Evolutionary conservation across 2,888 invertebrate genomes (phyloP).

Genomic region (Heterodera filipjevi): DNA sequence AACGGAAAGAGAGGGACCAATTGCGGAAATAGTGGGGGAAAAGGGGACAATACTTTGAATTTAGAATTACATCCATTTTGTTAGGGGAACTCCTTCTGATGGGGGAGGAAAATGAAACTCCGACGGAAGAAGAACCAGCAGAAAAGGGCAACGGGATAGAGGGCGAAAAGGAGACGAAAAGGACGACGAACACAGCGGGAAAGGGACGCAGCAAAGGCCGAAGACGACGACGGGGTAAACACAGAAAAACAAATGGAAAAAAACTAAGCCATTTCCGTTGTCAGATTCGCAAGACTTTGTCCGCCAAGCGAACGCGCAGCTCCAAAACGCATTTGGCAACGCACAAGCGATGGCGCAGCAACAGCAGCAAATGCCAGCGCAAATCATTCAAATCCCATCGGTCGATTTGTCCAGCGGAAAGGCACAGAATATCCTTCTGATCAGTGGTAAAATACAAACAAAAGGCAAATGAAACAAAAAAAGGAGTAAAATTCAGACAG

Average conservation of each 20-base stretch:
- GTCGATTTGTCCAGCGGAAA: background rate
- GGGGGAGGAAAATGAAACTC: too few relatives aligned
- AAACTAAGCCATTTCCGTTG: background rate
- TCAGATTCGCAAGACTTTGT: conserved; percentile 11
- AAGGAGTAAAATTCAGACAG: background rate
- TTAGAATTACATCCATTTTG: background rate
- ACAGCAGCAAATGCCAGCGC: background rate
- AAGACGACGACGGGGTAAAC: too few relatives aligned
- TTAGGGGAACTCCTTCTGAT: conserved; percentile 3
- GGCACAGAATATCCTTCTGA: background rate
- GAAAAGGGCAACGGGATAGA: background rate
- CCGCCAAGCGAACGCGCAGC: conserved; percentile 19
- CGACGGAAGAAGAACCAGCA: background rate
- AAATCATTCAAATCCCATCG: background rate
- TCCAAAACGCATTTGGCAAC: background rate
- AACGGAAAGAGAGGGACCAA: background rate
- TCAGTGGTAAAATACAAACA: background rate
- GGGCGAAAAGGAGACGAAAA: background rate
- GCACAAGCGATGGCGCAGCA: background rate
- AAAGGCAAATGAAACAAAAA: background rate
- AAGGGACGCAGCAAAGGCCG: background rate
- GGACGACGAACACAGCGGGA: background rate
- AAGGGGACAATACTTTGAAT: background rate
- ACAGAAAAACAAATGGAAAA: too few relatives aligned
- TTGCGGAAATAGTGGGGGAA: background rate